Evolutionary conservation across 2,797 vertebrate species (phyloP).

Genomic region (Steatocranus sp.): DNA sequence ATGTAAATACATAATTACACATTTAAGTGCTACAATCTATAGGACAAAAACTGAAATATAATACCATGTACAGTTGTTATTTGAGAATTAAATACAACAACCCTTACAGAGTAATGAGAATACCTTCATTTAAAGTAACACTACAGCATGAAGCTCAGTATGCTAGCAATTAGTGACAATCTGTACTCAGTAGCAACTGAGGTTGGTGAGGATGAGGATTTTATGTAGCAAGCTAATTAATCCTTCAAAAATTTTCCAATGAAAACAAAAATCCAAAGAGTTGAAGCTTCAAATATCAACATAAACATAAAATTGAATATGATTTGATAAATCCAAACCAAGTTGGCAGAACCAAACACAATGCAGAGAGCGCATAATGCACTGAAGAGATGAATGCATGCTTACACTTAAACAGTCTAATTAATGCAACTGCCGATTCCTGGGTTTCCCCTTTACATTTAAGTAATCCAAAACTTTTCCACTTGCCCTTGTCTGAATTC

Average conservation of each 20-base stretch:
- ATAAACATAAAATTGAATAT: neutral
- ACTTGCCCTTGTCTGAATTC: conserved; percentile 24
- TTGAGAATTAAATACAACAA: conserved; percentile 35
- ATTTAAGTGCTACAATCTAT: conserved; percentile 65
- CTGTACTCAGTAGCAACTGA: conserved; percentile 7
- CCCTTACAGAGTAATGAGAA: conserved; percentile 34
- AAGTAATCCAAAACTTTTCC: conserved; percentile 31
- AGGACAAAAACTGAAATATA: conserved; percentile 34
- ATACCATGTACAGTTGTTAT: conserved; percentile 43
- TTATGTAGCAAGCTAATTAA: conserved; percentile 1
- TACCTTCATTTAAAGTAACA: conserved; percentile 72
- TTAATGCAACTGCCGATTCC: neutral
- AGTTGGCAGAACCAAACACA: neutral
- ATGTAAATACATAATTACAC: conserved; percentile 37
- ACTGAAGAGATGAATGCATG: neutral
- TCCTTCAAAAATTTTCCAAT: conserved; percentile 35
- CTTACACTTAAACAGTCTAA: conserved; percentile 9
- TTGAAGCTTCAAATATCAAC: neutral
- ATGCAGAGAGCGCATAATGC: neutral
- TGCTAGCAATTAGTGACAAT: conserved; percentile 16
- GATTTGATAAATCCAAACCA: neutral
- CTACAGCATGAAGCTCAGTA: conserved; percentile 23
- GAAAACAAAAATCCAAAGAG: neutral
- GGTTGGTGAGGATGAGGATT: neutral
- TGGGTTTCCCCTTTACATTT: conserved; percentile 28